Percentiles rank a stretch among this genome's conserved stretches.
phyloP scores from a whole-genome alignment of 2,888 invertebrate species.

The Rhorus exstirpatorius region DNA sequence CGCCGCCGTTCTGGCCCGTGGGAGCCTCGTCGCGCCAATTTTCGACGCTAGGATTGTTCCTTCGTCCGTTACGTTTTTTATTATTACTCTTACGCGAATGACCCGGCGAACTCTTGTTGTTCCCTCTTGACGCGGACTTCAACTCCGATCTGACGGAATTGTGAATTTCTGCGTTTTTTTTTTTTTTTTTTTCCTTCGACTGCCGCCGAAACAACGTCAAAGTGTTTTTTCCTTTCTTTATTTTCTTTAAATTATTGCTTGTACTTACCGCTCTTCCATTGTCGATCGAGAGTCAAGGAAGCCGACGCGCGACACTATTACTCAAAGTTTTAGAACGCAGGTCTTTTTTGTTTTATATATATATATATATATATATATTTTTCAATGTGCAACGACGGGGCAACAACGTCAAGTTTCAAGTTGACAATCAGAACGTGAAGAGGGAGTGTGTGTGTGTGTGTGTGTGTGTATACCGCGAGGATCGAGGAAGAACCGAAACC shows the following conservation, averaged over 20 bases:
- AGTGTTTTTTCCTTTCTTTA: background rate
- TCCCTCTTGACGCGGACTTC: slow-evolving; percentile 62
- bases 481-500: too few relatives aligned
- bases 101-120: slow-evolving; percentile 59
- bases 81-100: slow-evolving; percentile 71
- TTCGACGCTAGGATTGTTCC: slow-evolving; percentile 58
- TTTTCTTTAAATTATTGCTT: background rate
- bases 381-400: too few relatives aligned
- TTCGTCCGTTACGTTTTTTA: slow-evolving; percentile 73
- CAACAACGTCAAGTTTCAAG: background rate
- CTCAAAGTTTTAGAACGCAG: background rate
- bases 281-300: slow-evolving; percentile 10
- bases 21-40: slow-evolving; percentile 71
- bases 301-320: slow-evolving; percentile 8
- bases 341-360: too few relatives aligned
- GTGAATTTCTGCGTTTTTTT: background rate
- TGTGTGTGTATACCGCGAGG: too few relatives aligned
- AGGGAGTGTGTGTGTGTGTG: too few relatives aligned
- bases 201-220: background rate
- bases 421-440: slow-evolving; percentile 28
- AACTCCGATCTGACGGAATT: slow-evolving; percentile 69
- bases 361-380: too few relatives aligned
- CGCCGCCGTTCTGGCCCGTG: slow-evolving; percentile 63
- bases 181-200: background rate
- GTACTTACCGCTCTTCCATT: slow-evolving; percentile 58